Percentiles rank a stretch among this genome's conserved stretches.
Conservation (phyloP, 2,113 vertebrate genomes). For the Nanorana parkeri region DNA sequence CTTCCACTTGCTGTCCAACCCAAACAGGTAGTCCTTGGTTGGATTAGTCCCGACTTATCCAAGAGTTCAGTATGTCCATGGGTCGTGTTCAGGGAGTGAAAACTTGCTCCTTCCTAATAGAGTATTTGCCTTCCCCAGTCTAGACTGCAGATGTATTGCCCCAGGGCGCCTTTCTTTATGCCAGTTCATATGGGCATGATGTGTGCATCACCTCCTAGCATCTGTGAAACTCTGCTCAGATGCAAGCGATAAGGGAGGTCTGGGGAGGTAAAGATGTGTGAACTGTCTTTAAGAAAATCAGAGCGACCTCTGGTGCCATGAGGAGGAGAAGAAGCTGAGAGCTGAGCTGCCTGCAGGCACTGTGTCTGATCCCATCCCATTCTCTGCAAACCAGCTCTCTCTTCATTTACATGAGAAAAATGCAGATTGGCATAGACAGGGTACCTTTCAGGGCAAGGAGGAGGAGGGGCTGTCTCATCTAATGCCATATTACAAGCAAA, state of each 20-base stretch:
- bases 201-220: constrained; percentile 43
- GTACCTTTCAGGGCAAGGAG: constrained; percentile 50
- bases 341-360: constrained; percentile 53
- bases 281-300: constrained; percentile 60
- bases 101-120: background rate
- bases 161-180: constrained; percentile 57
- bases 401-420: constrained; percentile 57
- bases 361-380: constrained; percentile 57
- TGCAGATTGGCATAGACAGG: constrained; percentile 49
- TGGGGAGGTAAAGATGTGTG: constrained; percentile 60
- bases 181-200: constrained; percentile 61
- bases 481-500: background rate
- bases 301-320: constrained; percentile 63
- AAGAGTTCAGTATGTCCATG: background rate
- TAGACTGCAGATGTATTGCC: constrained; percentile 54
- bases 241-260: constrained; percentile 57
- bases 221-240: constrained; percentile 56
- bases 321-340: constrained; percentile 58
- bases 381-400: constrained; percentile 56
- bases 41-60: background rate
- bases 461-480: constrained; percentile 33
- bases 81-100: background rate
- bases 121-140: constrained; percentile 40
- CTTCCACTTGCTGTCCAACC: constrained; percentile 36
- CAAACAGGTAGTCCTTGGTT: background rate